Conservation (phyloP, 2,888 invertebrate genomes). For the Drosophila atripex region DNA sequence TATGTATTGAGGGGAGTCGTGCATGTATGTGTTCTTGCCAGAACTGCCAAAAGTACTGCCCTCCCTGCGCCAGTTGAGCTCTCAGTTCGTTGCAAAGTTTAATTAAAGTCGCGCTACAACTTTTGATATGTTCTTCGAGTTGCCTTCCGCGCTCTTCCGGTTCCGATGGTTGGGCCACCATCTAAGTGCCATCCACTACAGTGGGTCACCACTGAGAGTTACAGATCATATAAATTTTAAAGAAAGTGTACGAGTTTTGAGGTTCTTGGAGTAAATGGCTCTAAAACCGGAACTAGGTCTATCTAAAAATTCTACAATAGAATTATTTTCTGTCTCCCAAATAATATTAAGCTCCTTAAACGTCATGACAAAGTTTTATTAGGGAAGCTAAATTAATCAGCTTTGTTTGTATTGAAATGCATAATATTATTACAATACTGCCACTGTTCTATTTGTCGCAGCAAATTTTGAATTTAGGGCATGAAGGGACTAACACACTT, state of each 20-base stretch:
- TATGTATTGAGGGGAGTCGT: conserved; percentile 1
- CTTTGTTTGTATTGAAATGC: neutral
- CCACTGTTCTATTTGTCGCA: conserved; percentile 54
- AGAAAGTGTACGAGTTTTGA: neutral
- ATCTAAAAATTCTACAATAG: too few species aligned
- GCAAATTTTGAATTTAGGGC: conserved; percentile 59
- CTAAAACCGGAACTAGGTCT: too few species aligned
- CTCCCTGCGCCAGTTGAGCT: conserved; percentile 33
- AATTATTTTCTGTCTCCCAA: too few species aligned
- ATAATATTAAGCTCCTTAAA: too few species aligned
- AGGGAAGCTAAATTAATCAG: neutral
- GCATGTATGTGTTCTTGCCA: conserved; percentile 48
- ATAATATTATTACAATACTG: neutral
- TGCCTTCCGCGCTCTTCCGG: conserved; percentile 68
- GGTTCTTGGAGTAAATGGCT: neutral
- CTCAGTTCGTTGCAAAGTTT: conserved; percentile 60
- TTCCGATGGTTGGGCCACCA: conserved; percentile 51
- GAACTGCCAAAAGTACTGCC: conserved; percentile 74
- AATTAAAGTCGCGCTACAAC: conserved; percentile 78
- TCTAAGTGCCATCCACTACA: conserved; percentile 26
- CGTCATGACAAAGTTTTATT: neutral
- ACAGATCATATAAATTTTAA: neutral
- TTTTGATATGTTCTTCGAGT: conserved; percentile 73
- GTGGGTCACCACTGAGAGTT: conserved; percentile 12
- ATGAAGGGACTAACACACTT: conserved; percentile 68